Evolutionary conservation across 2,113 vertebrate genomes (phyloP), one percentile per base, ranked within the genome.

Genomic region (Montifringilla adamsi): DNA sequence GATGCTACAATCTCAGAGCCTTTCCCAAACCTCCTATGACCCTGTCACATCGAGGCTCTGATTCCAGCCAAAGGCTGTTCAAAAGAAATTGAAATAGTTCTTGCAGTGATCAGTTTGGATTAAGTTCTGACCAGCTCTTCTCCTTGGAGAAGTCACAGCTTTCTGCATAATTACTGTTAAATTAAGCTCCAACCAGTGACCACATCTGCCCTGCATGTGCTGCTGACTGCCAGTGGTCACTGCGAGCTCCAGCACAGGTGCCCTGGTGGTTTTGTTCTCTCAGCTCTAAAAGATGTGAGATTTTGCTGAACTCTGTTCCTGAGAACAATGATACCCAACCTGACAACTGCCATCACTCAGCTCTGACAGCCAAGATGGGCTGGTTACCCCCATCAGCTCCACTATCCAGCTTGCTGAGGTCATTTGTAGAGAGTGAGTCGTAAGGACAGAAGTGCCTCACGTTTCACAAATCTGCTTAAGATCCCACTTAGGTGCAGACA

Each of bases 391-490:
- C 46, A 41, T 3, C 11, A 91, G 31, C 49, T 10, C 2, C 58
- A 63, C 67, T 31, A 20, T 10, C 24, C 15, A 63, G 23, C 4
- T 26, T 15, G 11, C 10, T 14, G 23, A 31, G 21, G 21, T 24
- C 58, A 79, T 64, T 44, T 52, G 30, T 13, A 70, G 43, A 30
- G 3, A 10, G 9, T n/a, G n/a, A 90, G n/a, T 31, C 0, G 0
- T 6, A 64, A 76, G 17, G 33, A 74, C 6, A 75, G 8, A 63
- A 74, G 67, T 26, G 21, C 44, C 47, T 68, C 49, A 37, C 1
- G 4, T 35, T 75, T 72, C 11, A 11, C 21, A 63, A 17, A 47
- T 26, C 53, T 83, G 26, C 43, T 28, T 12, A 69, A 66, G 20
- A 46, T n/a, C 64, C 15, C 37, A 7, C 46, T 69, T 41, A 55